A percentile compares a stretch with the other conserved stretches of the same genome.
These are phyloP conservation scores for Drosophila austrosaltans DNA, from an alignment of 2,888 invertebrate genomes.

Conservation along the genomic window DNA sequence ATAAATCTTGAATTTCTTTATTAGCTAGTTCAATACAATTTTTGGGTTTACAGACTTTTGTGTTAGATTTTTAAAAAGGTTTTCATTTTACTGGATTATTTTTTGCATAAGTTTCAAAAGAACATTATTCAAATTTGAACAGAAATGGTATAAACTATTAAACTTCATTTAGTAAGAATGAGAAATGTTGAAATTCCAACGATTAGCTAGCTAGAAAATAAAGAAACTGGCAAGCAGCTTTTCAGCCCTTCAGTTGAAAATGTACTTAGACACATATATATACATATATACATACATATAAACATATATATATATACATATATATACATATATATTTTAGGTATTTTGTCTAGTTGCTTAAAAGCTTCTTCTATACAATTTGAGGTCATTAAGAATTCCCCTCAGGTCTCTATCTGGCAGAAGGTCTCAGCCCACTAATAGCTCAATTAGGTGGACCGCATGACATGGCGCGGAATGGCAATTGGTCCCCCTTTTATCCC, in stretches of 20 bases:
- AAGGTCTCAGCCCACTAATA: conserved; percentile 52
- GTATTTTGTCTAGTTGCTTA: conserved; percentile 22
- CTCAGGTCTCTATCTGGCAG: conserved; percentile 44
- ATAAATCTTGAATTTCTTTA: too few species aligned
- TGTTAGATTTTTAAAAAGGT: too few species aligned
- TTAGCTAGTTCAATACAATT: too few species aligned
- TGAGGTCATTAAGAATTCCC: conserved; percentile 46
- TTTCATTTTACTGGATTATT: too few species aligned
- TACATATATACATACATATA: not conserved
- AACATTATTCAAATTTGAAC: too few species aligned
- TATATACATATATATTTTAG: not conserved
- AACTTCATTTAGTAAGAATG: too few species aligned
- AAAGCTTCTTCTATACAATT: conserved; percentile 17
- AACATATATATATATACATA: not conserved
- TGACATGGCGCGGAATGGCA: conserved; percentile 23
- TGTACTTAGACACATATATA: not conserved
- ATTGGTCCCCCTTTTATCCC: not conserved
- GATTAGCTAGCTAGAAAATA: too few species aligned
- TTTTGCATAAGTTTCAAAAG: too few species aligned
- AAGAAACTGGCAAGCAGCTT: too few species aligned
- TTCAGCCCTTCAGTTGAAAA: not conserved
- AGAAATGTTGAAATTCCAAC: too few species aligned
- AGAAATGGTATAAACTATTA: too few species aligned
- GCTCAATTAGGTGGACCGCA: conserved; percentile 50
- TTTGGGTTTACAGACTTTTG: too few species aligned